Evolutionary conservation across 2,797 vertebrate genomes (phyloP).

Genomic region (Pangasius djambal): DNA sequence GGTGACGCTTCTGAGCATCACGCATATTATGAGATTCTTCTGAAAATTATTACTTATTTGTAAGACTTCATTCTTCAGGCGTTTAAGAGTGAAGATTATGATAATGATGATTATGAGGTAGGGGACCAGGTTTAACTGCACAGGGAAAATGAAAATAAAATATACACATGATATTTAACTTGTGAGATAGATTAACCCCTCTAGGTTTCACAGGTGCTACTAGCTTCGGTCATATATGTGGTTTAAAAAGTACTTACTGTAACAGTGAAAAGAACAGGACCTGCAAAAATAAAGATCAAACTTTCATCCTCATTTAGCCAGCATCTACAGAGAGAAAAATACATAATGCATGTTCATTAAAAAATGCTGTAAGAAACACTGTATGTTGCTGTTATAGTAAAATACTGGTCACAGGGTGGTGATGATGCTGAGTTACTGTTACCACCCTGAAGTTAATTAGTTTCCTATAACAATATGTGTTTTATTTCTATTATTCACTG

Average conservation of each 20-base stretch:
- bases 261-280: background rate
- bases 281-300: background rate
- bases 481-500: too few relatives aligned
- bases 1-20: background rate
- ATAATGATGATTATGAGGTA: background rate
- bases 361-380: background rate
- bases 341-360: background rate
- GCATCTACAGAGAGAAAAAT: background rate
- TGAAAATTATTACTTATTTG: background rate
- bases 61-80: background rate
- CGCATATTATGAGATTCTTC: background rate
- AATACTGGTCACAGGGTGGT: too few relatives aligned
- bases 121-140: background rate
- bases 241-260: constrained; percentile 1
- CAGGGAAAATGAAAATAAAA: background rate
- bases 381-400: too few relatives aligned
- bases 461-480: too few relatives aligned
- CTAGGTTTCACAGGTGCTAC: background rate
- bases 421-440: too few relatives aligned
- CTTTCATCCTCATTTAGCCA: background rate
- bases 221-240: background rate
- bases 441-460: too few relatives aligned
- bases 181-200: background rate
- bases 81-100: background rate
- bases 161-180: background rate